A percentile compares a stretch with the other conserved stretches of the same genome.
These are phyloP conservation scores for Cyanoliseus patagonus DNA, from an alignment of 2,113 vertebrate species.

Conservation along the genomic window DNA sequence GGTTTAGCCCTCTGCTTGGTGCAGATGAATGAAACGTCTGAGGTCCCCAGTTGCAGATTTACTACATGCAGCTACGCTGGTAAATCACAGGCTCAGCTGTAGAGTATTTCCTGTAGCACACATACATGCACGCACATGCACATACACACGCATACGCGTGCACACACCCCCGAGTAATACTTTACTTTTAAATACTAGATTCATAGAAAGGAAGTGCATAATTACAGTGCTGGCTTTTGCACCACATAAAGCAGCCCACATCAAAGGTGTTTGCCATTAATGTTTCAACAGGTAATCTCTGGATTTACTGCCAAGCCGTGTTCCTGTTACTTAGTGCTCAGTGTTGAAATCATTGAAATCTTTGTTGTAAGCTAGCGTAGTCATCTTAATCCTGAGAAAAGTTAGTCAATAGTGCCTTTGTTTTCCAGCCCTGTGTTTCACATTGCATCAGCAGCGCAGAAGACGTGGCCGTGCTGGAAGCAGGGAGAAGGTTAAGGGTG, in stretches of 20 bases:
- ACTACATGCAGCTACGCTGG: constrained; percentile 41
- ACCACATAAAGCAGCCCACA: constrained; percentile 68
- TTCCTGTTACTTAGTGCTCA: constrained; percentile 41
- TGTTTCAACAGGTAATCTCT: constrained; percentile 72
- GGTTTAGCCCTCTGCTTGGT: constrained; percentile 36
- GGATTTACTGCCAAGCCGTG: constrained; percentile 39
- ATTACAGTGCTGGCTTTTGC: constrained; percentile 54
- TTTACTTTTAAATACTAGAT: constrained; percentile 24
- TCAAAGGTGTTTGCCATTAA: constrained; percentile 68
- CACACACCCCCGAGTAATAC: not conserved
- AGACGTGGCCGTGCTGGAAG: not conserved
- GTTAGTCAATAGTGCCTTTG: constrained; percentile 66
- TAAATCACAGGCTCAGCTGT: not conserved
- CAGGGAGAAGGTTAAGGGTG: constrained; percentile 4
- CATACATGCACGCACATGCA: no score
- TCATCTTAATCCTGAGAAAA: constrained; percentile 61
- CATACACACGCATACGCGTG: not conserved
- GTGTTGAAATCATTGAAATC: constrained; percentile 34
- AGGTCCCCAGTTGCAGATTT: constrained; percentile 23
- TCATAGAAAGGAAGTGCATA: constrained; percentile 61
- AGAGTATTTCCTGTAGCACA: not conserved
- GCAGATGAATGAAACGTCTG: constrained; percentile 43
- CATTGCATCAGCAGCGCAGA: not conserved
- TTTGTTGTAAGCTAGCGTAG: constrained; percentile 29
- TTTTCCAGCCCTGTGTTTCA: constrained; percentile 24